Percentiles rank a stretch among this genome's conserved stretches.
phyloP scores from a whole-genome alignment of 2,113 vertebrate genomes.

The Picathartes gymnocephalus region DNA sequence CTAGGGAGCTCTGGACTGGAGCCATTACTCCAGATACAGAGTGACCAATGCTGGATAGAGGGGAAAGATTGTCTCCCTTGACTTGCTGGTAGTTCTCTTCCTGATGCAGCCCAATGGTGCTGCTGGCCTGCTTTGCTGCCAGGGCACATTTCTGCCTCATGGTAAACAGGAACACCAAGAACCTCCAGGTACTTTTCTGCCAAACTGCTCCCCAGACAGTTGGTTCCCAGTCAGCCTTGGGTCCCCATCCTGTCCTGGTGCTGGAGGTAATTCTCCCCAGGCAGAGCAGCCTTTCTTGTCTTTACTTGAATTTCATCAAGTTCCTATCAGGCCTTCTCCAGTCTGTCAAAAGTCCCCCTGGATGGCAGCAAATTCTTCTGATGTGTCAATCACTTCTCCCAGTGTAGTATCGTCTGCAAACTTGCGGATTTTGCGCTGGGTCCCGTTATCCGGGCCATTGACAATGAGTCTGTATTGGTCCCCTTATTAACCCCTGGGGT shows the following conservation, averaged over 20 bases:
- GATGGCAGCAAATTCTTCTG: not conserved
- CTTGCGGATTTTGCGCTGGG: not conserved
- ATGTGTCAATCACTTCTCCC: not conserved
- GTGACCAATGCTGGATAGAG: not conserved
- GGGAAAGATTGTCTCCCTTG: not conserved
- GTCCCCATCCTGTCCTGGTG: not conserved
- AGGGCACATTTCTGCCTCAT: not conserved
- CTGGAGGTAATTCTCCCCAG: not conserved
- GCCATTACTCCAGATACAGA: not conserved
- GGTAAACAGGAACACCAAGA: not conserved
- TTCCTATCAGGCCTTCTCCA: not conserved
- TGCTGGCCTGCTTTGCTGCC: not conserved
- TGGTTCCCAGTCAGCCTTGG: not conserved
- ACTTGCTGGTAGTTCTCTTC: not conserved
- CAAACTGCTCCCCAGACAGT: not conserved
- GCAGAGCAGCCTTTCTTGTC: not conserved
- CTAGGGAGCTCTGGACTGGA: not conserved
- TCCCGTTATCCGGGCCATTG: not conserved
- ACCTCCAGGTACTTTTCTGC: not conserved
- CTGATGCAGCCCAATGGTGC: not conserved
- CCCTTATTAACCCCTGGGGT: rapidly evolving
- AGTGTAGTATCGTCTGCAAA: not conserved
- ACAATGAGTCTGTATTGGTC: not conserved
- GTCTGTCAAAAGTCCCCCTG: not conserved
- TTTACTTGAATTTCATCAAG: not conserved